Conservation (phyloP, 1,140 invertebrate genomes). For the Eriocheir sinensis region DNA sequence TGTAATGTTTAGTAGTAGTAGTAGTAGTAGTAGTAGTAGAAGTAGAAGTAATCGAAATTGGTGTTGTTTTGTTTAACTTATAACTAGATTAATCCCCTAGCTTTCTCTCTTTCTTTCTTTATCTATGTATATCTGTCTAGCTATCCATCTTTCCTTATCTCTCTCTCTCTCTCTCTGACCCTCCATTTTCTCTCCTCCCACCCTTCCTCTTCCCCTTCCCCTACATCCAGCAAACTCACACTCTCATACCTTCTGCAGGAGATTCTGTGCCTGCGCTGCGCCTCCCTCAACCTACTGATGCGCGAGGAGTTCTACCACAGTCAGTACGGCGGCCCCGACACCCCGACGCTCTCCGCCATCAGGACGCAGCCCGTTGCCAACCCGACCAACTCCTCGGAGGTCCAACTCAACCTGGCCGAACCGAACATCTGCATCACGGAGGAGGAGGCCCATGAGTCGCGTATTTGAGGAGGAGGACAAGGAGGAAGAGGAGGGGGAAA, state of each 20-base stretch:
- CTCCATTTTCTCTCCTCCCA: neutral
- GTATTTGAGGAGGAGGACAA: constrained; percentile 29
- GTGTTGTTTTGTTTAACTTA: no score
- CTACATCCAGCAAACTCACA: neutral
- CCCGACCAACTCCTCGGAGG: constrained; percentile 66
- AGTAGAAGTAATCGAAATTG: neutral
- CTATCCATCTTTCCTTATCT: neutral
- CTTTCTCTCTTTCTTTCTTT: no score
- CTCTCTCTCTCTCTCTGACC: constrained; percentile 11
- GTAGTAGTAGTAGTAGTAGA: constrained; percentile 11
- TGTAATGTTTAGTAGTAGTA: neutral
- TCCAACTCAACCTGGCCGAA: constrained; percentile 57
- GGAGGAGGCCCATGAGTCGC: constrained; percentile 55
- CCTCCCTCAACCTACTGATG: constrained; percentile 94
- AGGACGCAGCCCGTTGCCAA: constrained; percentile 60
- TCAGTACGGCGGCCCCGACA: constrained; percentile 87
- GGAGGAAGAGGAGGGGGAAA: neutral
- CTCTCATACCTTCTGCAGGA: constrained; percentile 60
- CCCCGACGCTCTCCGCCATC: constrained; percentile 74
- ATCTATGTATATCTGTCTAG: neutral
- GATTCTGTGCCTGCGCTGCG: constrained; percentile 86
- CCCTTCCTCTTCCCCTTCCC: neutral
- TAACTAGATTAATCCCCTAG: no score
- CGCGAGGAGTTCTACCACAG: constrained; percentile 95
- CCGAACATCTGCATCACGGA: constrained; percentile 40